These are phyloP conservation scores for Psophia crepitans DNA, from an alignment of 2,113 vertebrate species.

Conservation along the genomic window DNA sequence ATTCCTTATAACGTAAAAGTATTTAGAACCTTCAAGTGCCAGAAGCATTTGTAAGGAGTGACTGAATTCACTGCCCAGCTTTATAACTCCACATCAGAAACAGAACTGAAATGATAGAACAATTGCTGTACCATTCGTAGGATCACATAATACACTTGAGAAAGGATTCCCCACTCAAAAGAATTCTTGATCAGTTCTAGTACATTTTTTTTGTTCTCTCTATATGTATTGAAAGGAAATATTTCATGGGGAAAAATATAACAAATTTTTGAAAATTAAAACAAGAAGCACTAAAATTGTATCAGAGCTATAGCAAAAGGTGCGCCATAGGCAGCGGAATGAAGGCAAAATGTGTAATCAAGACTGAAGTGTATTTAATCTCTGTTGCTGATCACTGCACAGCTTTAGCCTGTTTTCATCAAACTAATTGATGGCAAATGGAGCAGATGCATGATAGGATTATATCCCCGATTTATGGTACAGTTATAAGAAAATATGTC, in stretches of 20 bases:
- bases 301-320: not conserved
- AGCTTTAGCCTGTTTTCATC: constrained; percentile 62
- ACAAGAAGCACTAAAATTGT: not conserved
- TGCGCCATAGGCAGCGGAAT: not conserved
- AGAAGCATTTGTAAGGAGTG: not conserved
- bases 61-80: not conserved
- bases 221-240: not conserved
- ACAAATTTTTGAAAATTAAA: not conserved
- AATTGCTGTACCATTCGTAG: not conserved
- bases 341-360: constrained; percentile 57
- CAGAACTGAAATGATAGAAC: not conserved
- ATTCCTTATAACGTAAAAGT: not conserved
- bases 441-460: constrained; percentile 59
- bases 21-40: not conserved
- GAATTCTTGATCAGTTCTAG: not conserved
- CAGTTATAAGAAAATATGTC: constrained; percentile 20
- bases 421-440: constrained; percentile 69
- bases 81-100: not conserved
- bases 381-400: constrained; percentile 41
- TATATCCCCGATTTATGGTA: constrained; percentile 31
- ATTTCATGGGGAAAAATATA: not conserved
- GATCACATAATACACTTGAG: not conserved
- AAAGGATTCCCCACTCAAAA: not conserved
- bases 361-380: constrained; percentile 63
- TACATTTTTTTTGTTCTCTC: not conserved